Base-by-base conservation (phyloP, 2,797 vertebrate species). In the Pipistrellus nathusii region DNA sequence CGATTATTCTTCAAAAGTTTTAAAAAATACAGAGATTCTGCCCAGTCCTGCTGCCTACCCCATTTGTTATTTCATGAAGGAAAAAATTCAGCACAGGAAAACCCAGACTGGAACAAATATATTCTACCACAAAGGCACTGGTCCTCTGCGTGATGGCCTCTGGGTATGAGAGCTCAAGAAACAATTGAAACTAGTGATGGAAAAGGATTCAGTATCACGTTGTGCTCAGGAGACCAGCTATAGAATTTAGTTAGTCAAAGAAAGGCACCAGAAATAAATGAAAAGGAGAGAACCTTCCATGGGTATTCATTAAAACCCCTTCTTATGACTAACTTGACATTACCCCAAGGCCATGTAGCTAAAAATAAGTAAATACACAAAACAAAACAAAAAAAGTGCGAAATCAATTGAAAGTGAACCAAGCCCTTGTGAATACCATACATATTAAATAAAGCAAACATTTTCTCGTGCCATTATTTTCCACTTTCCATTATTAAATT, bases 271-370 rank as follows among this genome's bases (percentile, higher is more conserved):
- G 78, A 90, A 94, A 93, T 84, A 93, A 92, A 93, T 78, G 69
- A 89, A 62, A 13, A 93, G 44, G 25, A 71, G 27, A 91, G 41
- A 5, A 73, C n/a, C 44, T 84, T 96, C 66, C 76, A 80, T 12
- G 32, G 46, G 72, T 85, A 90, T 88, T 96, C 91, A 96, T 96
- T 96, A 97, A 96, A 96, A 94, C 78, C 71, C 62, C 82, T 92
- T 93, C 82, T 94, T 95, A 92, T 76, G 87, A 84, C 90, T 44
- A 92, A 91, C 55, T 82, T 95, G 91, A 94, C 91, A 96, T 94
- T 91, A 96, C 83, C 94, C 77, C 57, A 92, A 92, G 83, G 91
- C 92, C 93, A 92, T 46, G 14, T 46, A 81, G 25, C 75, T 88
- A 80, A 62, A 94, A 91, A 32, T 83, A 68, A 51, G 55, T 20